phyloP scores from a whole-genome alignment of 2,113 vertebrate species.

The Vireo altiloquus region DNA sequence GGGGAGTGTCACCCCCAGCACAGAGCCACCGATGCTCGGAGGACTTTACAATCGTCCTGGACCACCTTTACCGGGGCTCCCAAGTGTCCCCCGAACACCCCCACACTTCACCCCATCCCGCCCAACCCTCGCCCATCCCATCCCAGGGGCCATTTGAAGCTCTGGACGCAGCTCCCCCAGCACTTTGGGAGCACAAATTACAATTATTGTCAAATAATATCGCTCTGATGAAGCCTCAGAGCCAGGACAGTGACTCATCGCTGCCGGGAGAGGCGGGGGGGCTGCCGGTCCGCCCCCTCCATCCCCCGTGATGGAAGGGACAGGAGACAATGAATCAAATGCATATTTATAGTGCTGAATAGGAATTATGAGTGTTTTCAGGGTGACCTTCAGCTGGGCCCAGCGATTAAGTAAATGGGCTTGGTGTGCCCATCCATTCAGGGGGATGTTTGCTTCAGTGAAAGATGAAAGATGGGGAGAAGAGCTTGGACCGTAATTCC shows the following conservation, averaged over 20 bases:
- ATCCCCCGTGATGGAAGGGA: background rate
- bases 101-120: fast-evolving
- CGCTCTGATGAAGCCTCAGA: background rate
- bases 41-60: fast-evolving
- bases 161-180: fast-evolving
- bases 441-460: background rate
- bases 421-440: background rate
- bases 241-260: background rate
- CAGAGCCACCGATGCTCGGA: fast-evolving
- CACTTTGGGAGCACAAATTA: background rate
- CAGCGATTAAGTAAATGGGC: background rate
- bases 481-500: fast-evolving
- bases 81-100: fast-evolving
- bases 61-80: fast-evolving
- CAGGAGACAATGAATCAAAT: conserved; percentile 25
- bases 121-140: fast-evolving
- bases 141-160: background rate
- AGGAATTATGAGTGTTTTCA: background rate
- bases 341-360: conserved; percentile 3
- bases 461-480: background rate
- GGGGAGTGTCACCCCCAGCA: fast-evolving
- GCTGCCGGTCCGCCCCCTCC: background rate
- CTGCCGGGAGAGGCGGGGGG: background rate
- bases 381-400: conserved; percentile 37
- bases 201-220: background rate